These are phyloP conservation scores for Sandelia bainsii DNA, from an alignment of 2,797 vertebrate species.

Conservation along the genomic window DNA sequence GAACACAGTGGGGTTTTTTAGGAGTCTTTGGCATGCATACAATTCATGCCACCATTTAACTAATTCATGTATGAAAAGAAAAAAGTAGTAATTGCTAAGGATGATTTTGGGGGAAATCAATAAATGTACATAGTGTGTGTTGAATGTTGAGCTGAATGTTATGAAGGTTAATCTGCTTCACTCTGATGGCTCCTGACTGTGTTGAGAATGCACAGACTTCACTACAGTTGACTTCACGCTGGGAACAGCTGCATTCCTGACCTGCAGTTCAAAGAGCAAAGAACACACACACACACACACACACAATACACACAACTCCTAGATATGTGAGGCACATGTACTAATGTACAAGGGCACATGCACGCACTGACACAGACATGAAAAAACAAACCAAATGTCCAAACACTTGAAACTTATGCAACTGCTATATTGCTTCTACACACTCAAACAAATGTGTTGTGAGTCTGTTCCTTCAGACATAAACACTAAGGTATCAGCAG, in stretches of 20 bases:
- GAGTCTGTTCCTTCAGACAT: background rate
- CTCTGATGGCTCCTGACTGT: slow-evolving; percentile 55
- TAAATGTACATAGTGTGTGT: background rate
- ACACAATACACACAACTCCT: slow-evolving; percentile 16
- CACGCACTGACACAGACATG: background rate
- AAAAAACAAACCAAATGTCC: background rate
- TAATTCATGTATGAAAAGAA: background rate
- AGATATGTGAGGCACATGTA: slow-evolving; percentile 45
- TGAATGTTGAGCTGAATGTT: slow-evolving; percentile 44
- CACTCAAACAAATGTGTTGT: background rate
- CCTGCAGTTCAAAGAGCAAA: slow-evolving; percentile 82
- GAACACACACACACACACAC: slow-evolving; percentile 37
- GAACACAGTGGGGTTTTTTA: too few species aligned
- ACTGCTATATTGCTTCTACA: slow-evolving; percentile 2
- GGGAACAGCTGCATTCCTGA: slow-evolving; percentile 84
- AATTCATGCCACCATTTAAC: background rate
- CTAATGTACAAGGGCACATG: slow-evolving; percentile 15
- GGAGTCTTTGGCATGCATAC: too few species aligned
- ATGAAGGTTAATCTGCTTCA: slow-evolving; percentile 32
- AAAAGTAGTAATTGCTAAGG: too few species aligned
- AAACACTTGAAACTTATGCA: background rate
- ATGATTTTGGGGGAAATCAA: too few species aligned
- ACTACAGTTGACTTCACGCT: slow-evolving; percentile 73
- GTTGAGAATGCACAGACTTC: slow-evolving; percentile 74
- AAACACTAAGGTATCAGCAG: background rate